Evolutionary conservation across 2,888 invertebrate species (phyloP).

Genomic region (Leptura quadrifasciata): DNA sequence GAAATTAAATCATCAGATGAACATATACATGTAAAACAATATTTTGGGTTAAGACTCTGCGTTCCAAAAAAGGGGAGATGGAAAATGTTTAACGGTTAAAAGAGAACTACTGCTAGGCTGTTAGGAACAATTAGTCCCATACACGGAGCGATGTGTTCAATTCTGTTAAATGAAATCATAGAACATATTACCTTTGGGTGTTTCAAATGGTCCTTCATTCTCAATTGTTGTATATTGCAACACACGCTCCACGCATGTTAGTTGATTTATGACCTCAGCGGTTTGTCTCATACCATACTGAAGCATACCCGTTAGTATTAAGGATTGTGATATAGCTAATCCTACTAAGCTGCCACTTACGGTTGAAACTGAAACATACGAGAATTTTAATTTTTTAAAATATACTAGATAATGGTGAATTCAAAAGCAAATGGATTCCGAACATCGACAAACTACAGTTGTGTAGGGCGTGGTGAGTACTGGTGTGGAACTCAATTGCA

Average conservation of each 20-base stretch:
- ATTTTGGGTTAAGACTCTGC: no score
- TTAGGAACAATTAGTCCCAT: no score
- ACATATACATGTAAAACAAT: no score
- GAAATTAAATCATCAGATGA: no score
- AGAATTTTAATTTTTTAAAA: background rate
- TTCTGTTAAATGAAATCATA: background rate
- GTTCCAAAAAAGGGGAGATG: no score
- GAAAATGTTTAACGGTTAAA: no score
- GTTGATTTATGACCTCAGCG: conserved; percentile 85
- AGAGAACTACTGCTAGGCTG: no score
- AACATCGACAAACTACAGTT: no score
- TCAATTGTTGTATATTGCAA: conserved; percentile 85
- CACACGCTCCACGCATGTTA: conserved; percentile 88
- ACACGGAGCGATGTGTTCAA: no score
- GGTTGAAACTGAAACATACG: conserved; percentile 30
- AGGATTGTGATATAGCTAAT: conserved; percentile 70
- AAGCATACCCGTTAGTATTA: conserved; percentile 86
- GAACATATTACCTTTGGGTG: conserved; percentile 66
- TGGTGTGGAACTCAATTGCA: no score
- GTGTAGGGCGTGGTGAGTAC: no score
- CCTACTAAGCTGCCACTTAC: conserved; percentile 65
- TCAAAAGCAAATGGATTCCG: no score
- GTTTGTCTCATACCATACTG: conserved; percentile 88
- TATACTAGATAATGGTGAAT: background rate
- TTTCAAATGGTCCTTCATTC: conserved; percentile 80